Percentiles rank a stretch among this genome's conserved stretches.
Conservation (phyloP, 2,888 invertebrate genomes). For the Cheilosia scutellata region DNA sequence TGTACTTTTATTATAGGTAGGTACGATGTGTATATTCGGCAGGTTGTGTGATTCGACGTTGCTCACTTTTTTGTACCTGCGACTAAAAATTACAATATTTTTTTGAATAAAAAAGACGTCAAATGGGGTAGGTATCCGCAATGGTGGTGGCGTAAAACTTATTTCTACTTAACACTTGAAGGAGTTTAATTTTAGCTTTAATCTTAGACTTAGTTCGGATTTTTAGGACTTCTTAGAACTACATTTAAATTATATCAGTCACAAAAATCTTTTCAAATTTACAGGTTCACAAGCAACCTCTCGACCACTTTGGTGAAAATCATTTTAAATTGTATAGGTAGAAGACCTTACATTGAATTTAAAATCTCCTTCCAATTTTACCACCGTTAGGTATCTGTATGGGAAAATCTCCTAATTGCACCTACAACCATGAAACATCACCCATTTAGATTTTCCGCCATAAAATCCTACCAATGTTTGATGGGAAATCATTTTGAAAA, state of each 20-base stretch:
- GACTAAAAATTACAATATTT: conserved; percentile 35
- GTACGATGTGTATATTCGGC: not conserved
- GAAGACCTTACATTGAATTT: not conserved
- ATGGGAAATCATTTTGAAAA: conserved; percentile 52
- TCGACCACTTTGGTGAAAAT: not conserved
- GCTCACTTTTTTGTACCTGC: conserved; percentile 1
- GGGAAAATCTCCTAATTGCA: conserved; percentile 48
- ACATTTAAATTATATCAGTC: too few relatives aligned
- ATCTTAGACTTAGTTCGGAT: too few relatives aligned
- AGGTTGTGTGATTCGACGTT: not conserved
- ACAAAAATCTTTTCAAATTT: too few relatives aligned
- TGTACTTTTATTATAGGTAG: not conserved
- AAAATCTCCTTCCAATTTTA: not conserved
- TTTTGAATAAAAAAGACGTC: conserved; percentile 24
- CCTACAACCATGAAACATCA: conserved; percentile 46
- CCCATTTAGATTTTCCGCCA: conserved; percentile 23
- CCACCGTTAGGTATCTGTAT: not conserved
- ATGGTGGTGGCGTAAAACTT: conserved; percentile 15
- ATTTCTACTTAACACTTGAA: not conserved
- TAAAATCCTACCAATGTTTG: conserved; percentile 39
- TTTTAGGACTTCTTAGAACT: too few relatives aligned
- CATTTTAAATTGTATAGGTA: too few relatives aligned
- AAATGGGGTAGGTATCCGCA: not conserved
- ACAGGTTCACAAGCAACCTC: too few relatives aligned
- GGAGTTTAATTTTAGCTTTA: too few relatives aligned